phyloP scores from a whole-genome alignment of 2,797 vertebrate species.

The Peromyscus nudipes region DNA sequence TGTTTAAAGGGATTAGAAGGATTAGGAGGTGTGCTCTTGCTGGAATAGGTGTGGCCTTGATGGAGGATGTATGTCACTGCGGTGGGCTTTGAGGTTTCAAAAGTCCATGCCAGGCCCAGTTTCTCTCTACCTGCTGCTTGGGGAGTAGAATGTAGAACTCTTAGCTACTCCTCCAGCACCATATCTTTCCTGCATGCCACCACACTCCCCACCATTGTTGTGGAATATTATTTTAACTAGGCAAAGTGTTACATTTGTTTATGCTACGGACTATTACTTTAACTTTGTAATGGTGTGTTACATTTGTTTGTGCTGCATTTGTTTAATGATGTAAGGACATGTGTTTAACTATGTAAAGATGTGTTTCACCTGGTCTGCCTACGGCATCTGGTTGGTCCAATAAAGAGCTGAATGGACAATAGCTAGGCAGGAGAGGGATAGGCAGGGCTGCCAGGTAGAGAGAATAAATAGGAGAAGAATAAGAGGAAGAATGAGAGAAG shows the following conservation, averaged over 20 bases:
- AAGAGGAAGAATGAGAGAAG: too few species aligned
- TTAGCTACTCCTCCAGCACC: background rate
- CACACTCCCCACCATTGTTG: background rate
- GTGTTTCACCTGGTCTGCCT: background rate
- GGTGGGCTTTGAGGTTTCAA: background rate
- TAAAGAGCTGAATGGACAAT: background rate
- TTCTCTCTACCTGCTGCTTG: background rate
- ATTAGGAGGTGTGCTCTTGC: background rate
- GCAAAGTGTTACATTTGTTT: background rate
- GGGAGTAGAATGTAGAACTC: background rate
- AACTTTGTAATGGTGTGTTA: background rate
- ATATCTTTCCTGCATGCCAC: background rate
- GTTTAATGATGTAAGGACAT: background rate
- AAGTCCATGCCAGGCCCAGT: background rate
- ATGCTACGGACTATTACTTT: background rate
- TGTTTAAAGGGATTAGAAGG: background rate
- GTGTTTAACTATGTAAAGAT: background rate
- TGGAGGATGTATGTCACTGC: background rate
- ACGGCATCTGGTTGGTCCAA: background rate
- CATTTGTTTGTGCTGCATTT: background rate
- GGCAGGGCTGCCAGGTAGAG: too few species aligned
- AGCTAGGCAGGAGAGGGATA: background rate
- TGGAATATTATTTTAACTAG: background rate
- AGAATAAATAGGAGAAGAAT: too few species aligned
- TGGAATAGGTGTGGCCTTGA: background rate